Base-by-base conservation (phyloP, 2,888 invertebrate genomes). In the Podotricha telesiphe region DNA sequence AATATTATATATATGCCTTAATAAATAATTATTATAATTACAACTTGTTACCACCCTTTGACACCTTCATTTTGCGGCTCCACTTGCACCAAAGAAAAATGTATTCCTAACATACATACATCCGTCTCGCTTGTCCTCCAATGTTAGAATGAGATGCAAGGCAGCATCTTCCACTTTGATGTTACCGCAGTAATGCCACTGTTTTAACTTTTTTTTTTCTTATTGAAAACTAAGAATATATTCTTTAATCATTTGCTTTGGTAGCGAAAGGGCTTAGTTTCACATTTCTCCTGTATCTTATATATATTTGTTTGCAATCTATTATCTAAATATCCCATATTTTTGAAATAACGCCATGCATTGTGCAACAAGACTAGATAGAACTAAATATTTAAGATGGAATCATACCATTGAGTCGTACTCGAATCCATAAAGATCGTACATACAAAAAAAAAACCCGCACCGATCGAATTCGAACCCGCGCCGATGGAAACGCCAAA, bases 141-240 rank as follows among this genome's bases (percentile, higher is more conserved):
- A 65, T 7, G 82, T 51, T 10, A 51, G 77, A 87, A 58, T 59
- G 81, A 71, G 89, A 89, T 69, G 68, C 74, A 67, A 82, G 82
- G 86, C 82, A 83, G 82, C 87, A 82, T 82, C 79, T 82, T 83
- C 81, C 82, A 83, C 86, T 81, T 91, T 91, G 88, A 91, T 84
- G 85, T 86, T 80, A 84, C 90, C 91, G 86, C 87, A 85, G 89
- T 87, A 88, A 84, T 87, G 82, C 86, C 82, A 81, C 85, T 86
- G 86, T 84, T 81, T 80, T 82, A 84, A 81, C 83, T 79, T 88
- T 87, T 88, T 85, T 82, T 87, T 87, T 84, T 82, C 82, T 82
- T 86, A 90, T 90, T 85, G 88, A 86, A 89, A 89, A 86, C 89
- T 88, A 88, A 89, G 84, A 88, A 86, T 85, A 85, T 86, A 78